Conservation (phyloP, 2,888 invertebrate genomes). For the Philereme vetulata region DNA sequence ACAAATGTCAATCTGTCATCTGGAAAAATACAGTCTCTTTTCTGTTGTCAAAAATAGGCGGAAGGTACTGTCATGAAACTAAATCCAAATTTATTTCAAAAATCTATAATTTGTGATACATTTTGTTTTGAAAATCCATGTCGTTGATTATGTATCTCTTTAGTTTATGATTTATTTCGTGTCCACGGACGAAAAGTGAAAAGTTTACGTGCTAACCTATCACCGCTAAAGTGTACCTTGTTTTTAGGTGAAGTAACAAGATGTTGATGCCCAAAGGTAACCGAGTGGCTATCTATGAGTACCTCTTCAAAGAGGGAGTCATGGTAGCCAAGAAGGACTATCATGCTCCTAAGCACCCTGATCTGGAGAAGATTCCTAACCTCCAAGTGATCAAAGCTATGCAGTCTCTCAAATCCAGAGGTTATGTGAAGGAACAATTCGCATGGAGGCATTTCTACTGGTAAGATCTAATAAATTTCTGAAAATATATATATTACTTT, state of each 20-base stretch:
- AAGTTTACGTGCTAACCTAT: conserved; percentile 50
- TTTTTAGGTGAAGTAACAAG: conserved; percentile 84
- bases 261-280: conserved; percentile 99
- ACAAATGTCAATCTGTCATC: conserved; percentile 28
- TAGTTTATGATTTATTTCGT: conserved; percentile 42
- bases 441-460: conserved; percentile 99
- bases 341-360: conserved; percentile 98
- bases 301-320: conserved; percentile 99
- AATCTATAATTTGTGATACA: conserved; percentile 38
- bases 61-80: conserved; percentile 47
- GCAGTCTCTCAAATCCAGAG: conserved; percentile 97
- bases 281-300: conserved; percentile 97
- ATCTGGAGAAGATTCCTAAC: conserved; percentile 97
- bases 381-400: conserved; percentile 99
- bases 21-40: conserved; percentile 37
- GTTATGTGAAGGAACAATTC: conserved; percentile 99
- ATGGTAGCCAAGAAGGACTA: conserved; percentile 99
- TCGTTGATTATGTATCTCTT: conserved; percentile 15
- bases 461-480: conserved; percentile 70
- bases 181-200: conserved; percentile 28
- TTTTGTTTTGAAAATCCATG: conserved; percentile 24
- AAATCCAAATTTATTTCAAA: conserved; percentile 45
- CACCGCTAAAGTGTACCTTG: conserved; percentile 50
- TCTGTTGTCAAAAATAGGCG: conserved; percentile 56
- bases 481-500: neutral